Evolutionary conservation across 2,797 vertebrate species (phyloP).

Genomic region (Cacajao melanocephalus): DNA sequence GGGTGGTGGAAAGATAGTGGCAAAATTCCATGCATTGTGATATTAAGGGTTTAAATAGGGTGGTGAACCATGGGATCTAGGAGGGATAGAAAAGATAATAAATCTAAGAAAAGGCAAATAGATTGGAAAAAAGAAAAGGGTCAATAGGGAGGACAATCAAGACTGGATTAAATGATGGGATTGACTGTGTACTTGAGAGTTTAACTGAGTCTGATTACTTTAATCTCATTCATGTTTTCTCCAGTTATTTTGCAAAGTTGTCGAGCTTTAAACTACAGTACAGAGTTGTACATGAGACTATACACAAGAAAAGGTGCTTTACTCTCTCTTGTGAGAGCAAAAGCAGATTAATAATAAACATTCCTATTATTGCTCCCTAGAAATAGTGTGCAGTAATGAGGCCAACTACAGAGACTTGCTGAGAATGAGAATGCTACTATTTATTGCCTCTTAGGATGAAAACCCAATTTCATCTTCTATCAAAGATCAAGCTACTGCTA

Average conservation of each 20-base stretch:
- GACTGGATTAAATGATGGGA: neutral
- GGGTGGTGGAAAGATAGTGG: neutral
- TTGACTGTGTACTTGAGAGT: neutral
- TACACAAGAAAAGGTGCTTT: neutral
- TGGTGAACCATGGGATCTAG: neutral
- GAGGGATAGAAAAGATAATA: neutral
- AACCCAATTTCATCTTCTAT: slow-evolving; percentile 65
- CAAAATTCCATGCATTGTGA: neutral
- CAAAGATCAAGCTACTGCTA: slow-evolving; percentile 51
- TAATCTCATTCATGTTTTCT: neutral
- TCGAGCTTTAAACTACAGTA: slow-evolving; percentile 5
- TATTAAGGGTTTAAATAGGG: neutral
- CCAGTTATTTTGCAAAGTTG: neutral
- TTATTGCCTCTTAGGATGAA: slow-evolving; percentile 62
- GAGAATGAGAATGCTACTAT: slow-evolving; percentile 17
- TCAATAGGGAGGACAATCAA: neutral
- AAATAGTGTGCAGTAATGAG: slow-evolving; percentile 5
- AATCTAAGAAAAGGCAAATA: neutral
- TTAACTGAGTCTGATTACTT: neutral
- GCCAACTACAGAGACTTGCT: neutral
- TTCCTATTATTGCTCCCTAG: neutral
- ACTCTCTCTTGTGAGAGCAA: neutral
- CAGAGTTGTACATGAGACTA: neutral
- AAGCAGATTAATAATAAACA: neutral
- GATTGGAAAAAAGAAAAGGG: neutral